A percentile compares a stretch with the other conserved stretches of the same genome.
Evolutionary conservation across 2,797 vertebrate species (phyloP).

Genomic region (Anguilla megastoma): DNA sequence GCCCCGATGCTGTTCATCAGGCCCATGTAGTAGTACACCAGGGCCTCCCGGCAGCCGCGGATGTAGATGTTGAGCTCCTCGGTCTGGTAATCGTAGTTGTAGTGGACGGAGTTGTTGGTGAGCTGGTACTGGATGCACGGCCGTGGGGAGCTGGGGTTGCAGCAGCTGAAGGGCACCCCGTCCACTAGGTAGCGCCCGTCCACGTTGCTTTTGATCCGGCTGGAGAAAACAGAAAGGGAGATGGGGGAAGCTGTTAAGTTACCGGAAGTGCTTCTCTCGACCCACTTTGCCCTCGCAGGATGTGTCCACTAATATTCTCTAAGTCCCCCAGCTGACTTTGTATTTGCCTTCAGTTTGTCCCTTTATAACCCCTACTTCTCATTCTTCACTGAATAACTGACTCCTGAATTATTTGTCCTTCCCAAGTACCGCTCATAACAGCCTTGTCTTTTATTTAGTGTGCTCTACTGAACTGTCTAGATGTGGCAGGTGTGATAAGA

Average conservation of each 20-base stretch:
- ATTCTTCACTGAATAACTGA: not conserved
- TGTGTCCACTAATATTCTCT: not conserved
- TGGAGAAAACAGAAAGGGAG: not conserved
- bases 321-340: not conserved
- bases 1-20: conserved; percentile 78
- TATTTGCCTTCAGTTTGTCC: not conserved
- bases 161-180: conserved; percentile 82
- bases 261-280: not conserved
- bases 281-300: not conserved
- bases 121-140: conserved; percentile 81
- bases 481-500: not conserved
- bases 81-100: conserved; percentile 75
- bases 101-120: conserved; percentile 81
- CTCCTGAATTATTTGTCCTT: not conserved
- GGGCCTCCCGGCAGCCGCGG: conserved; percentile 75
- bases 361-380: not conserved
- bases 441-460: not conserved
- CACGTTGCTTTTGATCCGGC: conserved; percentile 81
- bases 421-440: not conserved
- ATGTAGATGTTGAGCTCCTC: conserved; percentile 82
- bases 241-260: not conserved
- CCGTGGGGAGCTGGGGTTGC: conserved; percentile 78
- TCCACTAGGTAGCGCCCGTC: conserved; percentile 80
- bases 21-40: conserved; percentile 76
- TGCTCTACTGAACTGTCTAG: not conserved